Evolutionary conservation across 2,113 vertebrate species (phyloP), one percentile per base, ranked within the genome.

Genomic region (Aepyceros melampus): DNA sequence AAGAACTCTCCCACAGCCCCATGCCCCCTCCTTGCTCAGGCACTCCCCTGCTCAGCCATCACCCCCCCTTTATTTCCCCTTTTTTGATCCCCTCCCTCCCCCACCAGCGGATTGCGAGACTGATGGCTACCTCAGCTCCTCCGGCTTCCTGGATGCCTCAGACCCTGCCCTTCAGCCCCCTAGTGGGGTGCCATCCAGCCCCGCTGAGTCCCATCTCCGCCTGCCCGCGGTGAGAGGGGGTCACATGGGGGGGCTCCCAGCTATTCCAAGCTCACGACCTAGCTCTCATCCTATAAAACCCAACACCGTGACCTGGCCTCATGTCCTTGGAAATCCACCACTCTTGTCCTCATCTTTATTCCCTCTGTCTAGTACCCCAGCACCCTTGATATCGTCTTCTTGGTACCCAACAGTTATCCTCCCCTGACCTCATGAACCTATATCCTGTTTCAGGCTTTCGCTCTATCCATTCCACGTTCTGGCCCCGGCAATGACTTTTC

Each of bases 111-210:
- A 99, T 98, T 99, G 99, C 0, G 99, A 99, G 99, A 99, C 99
- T 0, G 99, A 99, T 1, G 99, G 99, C 90, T 99, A 99, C 99
- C 99, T 99, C 96, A 99, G 99, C 98, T 99, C 99, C 94, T 99
- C 99, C 0, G 99, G 99, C 86, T 99, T 99, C 95, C 98, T 99
- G 98, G 99, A 99, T 88, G 98, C 98, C 33, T 95, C 92, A 8
- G 99, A 98, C 64, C 91, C 47, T 36, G 97, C 58, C 91, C 98
- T 97, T 76, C 97, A 87, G 0, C 49, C 85, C 62, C 98, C 96
- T 94, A 93, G 10, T 43, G 97, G 91, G 43, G 98, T 98, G 15
- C 97, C 97, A 2, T 97, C 98, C 95, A 98, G 98, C 91, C 99
- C 98, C 0, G 98, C 98, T 0, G 97, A 98, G 92, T 98, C 99